Evolutionary conservation across 92 coral and sea anemone species (phyloP), one percentile per base, ranked within the genome.

Genomic region (Siderastrea radians): DNA sequence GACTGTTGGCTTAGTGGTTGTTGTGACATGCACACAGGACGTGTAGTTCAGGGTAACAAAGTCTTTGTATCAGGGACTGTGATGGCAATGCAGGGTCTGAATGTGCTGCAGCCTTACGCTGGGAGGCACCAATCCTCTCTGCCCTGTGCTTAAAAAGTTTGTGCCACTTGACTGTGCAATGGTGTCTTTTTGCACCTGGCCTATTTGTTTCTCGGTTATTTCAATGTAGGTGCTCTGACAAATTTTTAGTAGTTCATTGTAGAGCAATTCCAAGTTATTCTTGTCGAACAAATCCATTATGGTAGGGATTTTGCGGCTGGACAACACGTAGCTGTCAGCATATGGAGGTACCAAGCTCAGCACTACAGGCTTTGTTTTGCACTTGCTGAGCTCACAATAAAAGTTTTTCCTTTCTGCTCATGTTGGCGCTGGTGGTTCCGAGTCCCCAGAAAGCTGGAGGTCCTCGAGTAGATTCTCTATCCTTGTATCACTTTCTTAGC

Each of bases 101-200:
- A 55, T 83, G 84, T 17, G 69, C 64, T 65, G 84, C 94, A 73
- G 87, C 87, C 53, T 80, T 70, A 70, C 94, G 54, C 47, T 68
- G 53, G 19, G 91, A 91, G 17, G 91, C 89, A 4, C 91, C 91
- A 54, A 91, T 87, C 51, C 94, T 87, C 55, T 92, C 91, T 16
- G 86, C 86, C 65, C 92, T 49, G 26, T 83, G 94, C 59, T 72
- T 78, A 61, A 83, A 75, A 92, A 66, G 75, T 84, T 78, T 26
- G 51, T 84, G 4, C 89, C 87, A 9, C 67, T 82, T 51, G 90
- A 71, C 66, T 88, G 87, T 15, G 46, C 52, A 44, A 72, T 55
- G 4, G 89, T 83, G 58, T 88, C 84, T 65, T 68, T 84, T 54
- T 88, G 74, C 47, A 88, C 84, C 52, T 51, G 83, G 10, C 53